Conservation (phyloP, 1,140 invertebrate genomes). For the Aphidius gifuensis region DNA sequence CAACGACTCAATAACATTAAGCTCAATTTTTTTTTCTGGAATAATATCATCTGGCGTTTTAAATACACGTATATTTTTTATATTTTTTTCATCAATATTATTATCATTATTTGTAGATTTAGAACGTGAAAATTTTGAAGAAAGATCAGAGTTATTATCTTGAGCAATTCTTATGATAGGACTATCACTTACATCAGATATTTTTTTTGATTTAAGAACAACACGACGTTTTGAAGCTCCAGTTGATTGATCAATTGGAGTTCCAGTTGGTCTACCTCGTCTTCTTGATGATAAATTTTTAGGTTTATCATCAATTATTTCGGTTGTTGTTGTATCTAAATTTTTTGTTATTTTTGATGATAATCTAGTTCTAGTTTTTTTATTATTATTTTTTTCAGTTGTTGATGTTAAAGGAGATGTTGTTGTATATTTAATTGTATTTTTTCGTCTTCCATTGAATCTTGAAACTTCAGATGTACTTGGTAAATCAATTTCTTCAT, state of each 20-base stretch:
- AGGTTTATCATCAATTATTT: neutral
- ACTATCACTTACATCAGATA: conserved; percentile 31
- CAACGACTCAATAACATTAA: conserved; percentile 1
- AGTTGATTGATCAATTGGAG: conserved; percentile 1
- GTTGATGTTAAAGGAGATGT: conserved; percentile 13
- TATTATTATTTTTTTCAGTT: conserved; percentile 4
- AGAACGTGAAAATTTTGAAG: conserved; percentile 18
- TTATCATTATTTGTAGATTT: conserved; percentile 20
- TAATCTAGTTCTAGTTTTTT: neutral
- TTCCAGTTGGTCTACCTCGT: conserved; percentile 21
- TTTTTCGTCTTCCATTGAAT: conserved; percentile 33
- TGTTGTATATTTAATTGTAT: conserved; percentile 40
- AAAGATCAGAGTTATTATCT: conserved; percentile 14
- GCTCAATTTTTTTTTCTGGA: no score
- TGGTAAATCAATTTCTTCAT: neutral
- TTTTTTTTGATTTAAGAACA: conserved; percentile 20
- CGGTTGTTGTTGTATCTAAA: neutral
- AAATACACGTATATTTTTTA: conserved; percentile 36
- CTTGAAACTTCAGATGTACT: conserved; percentile 27
- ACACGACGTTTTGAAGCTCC: conserved; percentile 30
- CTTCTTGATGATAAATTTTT: conserved; percentile 19
- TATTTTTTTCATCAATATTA: conserved; percentile 28
- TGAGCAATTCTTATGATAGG: conserved; percentile 32
- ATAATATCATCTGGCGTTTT: conserved; percentile 16
- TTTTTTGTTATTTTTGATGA: neutral